Percentiles rank a stretch among this genome's conserved stretches.
These are phyloP conservation scores for Apaloderma vittatum DNA, from an alignment of 2,113 vertebrate genomes.

Conservation along the genomic window DNA sequence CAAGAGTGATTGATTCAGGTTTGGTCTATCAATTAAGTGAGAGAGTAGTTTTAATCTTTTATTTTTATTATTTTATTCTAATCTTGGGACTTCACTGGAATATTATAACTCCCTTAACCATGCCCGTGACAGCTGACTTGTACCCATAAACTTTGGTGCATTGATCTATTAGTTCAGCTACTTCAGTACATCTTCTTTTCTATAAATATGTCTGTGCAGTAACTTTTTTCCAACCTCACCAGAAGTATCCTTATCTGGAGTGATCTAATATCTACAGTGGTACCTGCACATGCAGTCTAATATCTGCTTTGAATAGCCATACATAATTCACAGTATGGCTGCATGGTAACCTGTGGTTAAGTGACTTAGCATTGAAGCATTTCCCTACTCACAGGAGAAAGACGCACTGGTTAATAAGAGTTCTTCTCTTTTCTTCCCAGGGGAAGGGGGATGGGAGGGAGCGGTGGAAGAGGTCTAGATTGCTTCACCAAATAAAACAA, in stretches of 20 bases:
- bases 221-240: constrained; percentile 34
- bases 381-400: neutral
- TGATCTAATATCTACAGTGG: neutral
- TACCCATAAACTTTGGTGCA: constrained; percentile 70
- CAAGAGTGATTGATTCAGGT: constrained; percentile 65
- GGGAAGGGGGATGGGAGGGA: constrained; percentile 29
- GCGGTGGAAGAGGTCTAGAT: constrained; percentile 16
- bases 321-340: constrained; percentile 17
- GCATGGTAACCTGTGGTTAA: constrained; percentile 9
- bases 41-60: constrained; percentile 61
- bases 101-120: constrained; percentile 66
- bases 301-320: constrained; percentile 42
- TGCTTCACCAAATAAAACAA: neutral
- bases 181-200: constrained; percentile 69
- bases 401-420: constrained; percentile 1
- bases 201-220: constrained; percentile 42
- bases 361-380: constrained; percentile 22
- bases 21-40: constrained; percentile 76
- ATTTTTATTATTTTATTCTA: constrained; percentile 62
- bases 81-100: constrained; percentile 64
- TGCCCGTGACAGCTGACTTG: constrained; percentile 66
- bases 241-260: constrained; percentile 23
- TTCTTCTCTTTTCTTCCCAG: neutral
- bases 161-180: constrained; percentile 54
- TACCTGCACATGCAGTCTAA: constrained; percentile 5